phyloP scores from a whole-genome alignment of 2,888 invertebrate species.

The Caenorhabditis macrosperma region DNA sequence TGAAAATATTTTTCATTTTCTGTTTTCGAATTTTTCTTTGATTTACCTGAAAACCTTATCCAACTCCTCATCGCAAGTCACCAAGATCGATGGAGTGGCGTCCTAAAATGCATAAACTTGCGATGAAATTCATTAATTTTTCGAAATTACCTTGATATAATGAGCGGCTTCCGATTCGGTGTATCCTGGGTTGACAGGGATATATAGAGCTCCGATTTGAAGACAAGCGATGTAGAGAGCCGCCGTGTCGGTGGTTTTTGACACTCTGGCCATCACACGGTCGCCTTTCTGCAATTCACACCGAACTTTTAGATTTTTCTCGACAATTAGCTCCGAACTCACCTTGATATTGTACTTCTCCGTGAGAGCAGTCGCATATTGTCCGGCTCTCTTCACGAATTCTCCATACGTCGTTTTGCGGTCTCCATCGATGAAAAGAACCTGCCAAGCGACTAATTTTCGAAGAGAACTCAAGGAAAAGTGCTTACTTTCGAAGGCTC shows the following conservation, averaged over 20 bases:
- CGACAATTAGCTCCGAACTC: no score
- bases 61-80: slow-evolving; percentile 68
- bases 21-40: neutral
- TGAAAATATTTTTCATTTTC: neutral
- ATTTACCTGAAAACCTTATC: slow-evolving; percentile 58
- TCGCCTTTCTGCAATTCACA: slow-evolving; percentile 79
- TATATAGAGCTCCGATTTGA: slow-evolving; percentile 76
- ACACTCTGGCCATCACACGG: slow-evolving; percentile 75
- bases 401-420: slow-evolving; percentile 69
- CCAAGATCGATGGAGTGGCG: slow-evolving; percentile 75
- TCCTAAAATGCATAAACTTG: slow-evolving; percentile 63
- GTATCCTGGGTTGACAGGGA: slow-evolving; percentile 79
- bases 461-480: neutral
- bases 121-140: neutral
- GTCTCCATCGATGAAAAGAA: slow-evolving; percentile 62
- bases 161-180: slow-evolving; percentile 77
- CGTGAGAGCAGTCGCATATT: slow-evolving; percentile 70
- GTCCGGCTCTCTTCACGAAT: slow-evolving; percentile 72
- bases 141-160: slow-evolving; percentile 71
- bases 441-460: slow-evolving; percentile 25
- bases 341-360: slow-evolving; percentile 72
- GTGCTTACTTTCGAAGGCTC: slow-evolving; percentile 46
- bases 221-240: slow-evolving; percentile 79
- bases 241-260: slow-evolving; percentile 74
- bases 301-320: no score